These are phyloP conservation scores for Dryadula phaetusa DNA, from an alignment of 2,888 invertebrate species.

Conservation along the genomic window DNA sequence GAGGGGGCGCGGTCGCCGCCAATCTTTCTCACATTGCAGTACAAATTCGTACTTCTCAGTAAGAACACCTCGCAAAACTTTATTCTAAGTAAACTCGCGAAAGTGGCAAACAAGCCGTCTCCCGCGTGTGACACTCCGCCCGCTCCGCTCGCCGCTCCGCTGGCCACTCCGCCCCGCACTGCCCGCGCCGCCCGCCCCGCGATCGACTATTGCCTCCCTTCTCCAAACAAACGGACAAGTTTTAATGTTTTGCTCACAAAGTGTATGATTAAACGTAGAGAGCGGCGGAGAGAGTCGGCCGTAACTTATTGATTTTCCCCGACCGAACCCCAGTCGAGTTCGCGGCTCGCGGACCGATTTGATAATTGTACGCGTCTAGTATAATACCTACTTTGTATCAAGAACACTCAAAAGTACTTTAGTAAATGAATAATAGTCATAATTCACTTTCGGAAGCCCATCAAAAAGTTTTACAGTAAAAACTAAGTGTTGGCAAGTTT, in stretches of 20 bases:
- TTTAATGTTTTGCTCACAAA: conserved; percentile 85
- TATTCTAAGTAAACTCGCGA: conserved; percentile 78
- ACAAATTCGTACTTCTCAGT: conserved; percentile 80
- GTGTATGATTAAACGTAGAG: conserved; percentile 85
- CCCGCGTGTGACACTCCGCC: conserved; percentile 57
- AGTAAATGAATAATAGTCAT: conserved; percentile 45
- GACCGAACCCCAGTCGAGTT: conserved; percentile 79
- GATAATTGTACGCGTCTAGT: conserved; percentile 60
- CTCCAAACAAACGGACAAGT: conserved; percentile 84
- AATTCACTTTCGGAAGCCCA: conserved; percentile 58
- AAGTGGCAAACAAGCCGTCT: conserved; percentile 59
- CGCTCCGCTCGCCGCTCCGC: conserved; percentile 57
- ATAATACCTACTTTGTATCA: conserved; percentile 61
- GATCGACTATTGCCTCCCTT: conserved; percentile 70
- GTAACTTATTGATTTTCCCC: conserved; percentile 85
- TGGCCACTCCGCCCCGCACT: conserved; percentile 49
- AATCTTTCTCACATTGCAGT: conserved; percentile 78
- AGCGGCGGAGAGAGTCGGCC: conserved; percentile 83
- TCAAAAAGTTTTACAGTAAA: conserved; percentile 57
- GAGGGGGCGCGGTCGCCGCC: conserved; percentile 67
- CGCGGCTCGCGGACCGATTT: conserved; percentile 72
- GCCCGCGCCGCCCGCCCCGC: conserved; percentile 49
- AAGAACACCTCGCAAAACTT: conserved; percentile 82
- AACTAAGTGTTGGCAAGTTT: conserved; percentile 67
- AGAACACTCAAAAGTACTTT: conserved; percentile 65